Evolutionary conservation across 2,113 vertebrate genomes (phyloP), one percentile per base, ranked within the genome.

Genomic region (Lampris megalopsis): DNA sequence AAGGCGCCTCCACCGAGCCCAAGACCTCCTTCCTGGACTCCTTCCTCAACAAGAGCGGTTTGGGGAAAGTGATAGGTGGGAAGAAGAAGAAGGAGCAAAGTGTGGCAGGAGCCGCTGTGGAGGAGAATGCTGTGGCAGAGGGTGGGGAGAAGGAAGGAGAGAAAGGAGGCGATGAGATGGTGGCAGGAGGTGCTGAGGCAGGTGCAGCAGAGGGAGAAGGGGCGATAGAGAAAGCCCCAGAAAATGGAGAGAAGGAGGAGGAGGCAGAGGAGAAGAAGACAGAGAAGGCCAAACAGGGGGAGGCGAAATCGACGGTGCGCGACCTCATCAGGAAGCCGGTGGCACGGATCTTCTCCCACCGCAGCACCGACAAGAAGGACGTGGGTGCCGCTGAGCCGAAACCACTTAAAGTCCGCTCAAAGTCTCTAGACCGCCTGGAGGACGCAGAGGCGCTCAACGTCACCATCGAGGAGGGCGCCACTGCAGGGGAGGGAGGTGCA

Each of bases 251-350:
- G 58, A 91, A 89, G 60, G 80, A 88, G 24, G 88, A 93, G 48
- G 91, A 24, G 24, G 24, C 24, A 24, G 80, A 86, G 45, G 91
- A 94, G 80, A 93, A 92, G 82, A 86, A 90, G 58, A 38, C 63
- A 1, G 88, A 92, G 71, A 94, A 94, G 86, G 63, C 83, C 68
- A 94, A 93, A 90, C 59, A 90, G 0, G 79, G 79, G 1, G 94
- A 94, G 75, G 54, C 73, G 0, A 94, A 94, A 64, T 93, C 93
- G 36, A 91, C 92, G 7, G 94, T 95, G 6, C 86, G 94, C 42
- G 94, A 94, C 70, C 72, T 95, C 75, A 95, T 95, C 79, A 83
- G 94, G 74, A 95, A 94, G 63, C 94, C 94, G 0, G 94, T 95
- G 73, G 92, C 94, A 1, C 91, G 86, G 72, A 95, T 95, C 80